Evolutionary conservation across 2,888 invertebrate species (phyloP), one percentile per base, ranked within the genome.

Genomic region (Anthophora plumipes): DNA sequence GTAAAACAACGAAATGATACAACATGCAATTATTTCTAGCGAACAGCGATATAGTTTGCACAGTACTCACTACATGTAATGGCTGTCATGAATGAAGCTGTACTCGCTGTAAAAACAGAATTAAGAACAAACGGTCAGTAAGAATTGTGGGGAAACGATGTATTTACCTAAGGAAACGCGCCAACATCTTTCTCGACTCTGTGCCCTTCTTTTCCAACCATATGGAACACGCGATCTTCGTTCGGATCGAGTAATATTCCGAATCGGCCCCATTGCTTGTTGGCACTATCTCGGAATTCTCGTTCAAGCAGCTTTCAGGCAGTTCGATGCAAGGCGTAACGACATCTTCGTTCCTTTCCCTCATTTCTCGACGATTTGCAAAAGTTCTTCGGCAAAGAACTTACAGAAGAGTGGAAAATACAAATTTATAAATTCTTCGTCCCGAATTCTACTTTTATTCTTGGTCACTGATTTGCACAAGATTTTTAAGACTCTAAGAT

Each of bases 51-150:
- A 41, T 59, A n/a, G 79, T 52, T n/a, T 22, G n/a, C 86, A 87
- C 87, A 83, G 89, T 93, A 93, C 93, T 93, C 92, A 93, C 93
- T 93, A 93, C 92, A 93, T 92, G 72, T 93, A 93, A 87, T 93
- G 92, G 91, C 93, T 93, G 92, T 93, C 93, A 88, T 93, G 93
- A 91, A 93, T 93, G 90, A 93, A 93, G 91, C 93, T 93, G 92
- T 92, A 93, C 73, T 92, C 89, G 86, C 93, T 93, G 93, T 54
- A 92, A 93, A 91, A 88, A 78, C 59, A 85, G 59, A 82, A 80
- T 12, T 60, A 75, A n/a, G 48, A 55, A 66, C 0, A 31, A 11
- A 12, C 14, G 25, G 17, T 71, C 50, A 50, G 22, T 60, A 14
- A 63, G 14, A 20, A 54, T 31, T 4, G 31, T 31, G 31, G 14